These are phyloP conservation scores for Poeciliopsis presidionis DNA, from an alignment of 2,797 vertebrate genomes.

Conservation along the genomic window DNA sequence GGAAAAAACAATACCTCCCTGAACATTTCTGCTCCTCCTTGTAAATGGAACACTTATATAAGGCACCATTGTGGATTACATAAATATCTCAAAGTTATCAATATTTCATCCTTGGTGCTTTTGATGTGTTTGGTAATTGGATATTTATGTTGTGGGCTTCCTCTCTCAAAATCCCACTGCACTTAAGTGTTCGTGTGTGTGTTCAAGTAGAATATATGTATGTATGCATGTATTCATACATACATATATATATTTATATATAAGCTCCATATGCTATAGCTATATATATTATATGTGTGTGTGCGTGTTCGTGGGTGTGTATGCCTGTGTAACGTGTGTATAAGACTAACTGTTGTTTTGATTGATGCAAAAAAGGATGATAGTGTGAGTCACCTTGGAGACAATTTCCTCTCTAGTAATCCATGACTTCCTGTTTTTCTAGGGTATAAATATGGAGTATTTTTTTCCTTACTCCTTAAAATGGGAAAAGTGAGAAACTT, in stretches of 20 bases:
- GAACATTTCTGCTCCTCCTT: slow-evolving; percentile 64
- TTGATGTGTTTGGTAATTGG: slow-evolving; percentile 83
- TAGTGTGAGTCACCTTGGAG: background rate
- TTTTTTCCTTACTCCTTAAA: background rate
- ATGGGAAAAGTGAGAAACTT: background rate
- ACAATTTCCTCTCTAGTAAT: background rate
- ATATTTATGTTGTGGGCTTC: slow-evolving; percentile 79
- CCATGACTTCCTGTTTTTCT: background rate
- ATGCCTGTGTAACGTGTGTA: no score
- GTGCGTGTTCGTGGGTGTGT: background rate
- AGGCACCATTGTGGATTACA: slow-evolving; percentile 80
- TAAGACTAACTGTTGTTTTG: no score
- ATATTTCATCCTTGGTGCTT: slow-evolving; percentile 82
- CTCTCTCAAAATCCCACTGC: slow-evolving; percentile 50
- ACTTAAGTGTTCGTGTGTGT: slow-evolving; percentile 45
- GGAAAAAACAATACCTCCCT: slow-evolving; percentile 68
- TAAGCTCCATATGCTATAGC: no score
- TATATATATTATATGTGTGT: no score
- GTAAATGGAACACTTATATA: slow-evolving; percentile 82
- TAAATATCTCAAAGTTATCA: slow-evolving; percentile 82
- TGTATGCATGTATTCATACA: slow-evolving; percentile 14
- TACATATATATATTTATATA: background rate
- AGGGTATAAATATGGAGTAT: background rate
- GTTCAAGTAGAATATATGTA: background rate
- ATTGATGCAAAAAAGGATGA: background rate